Evolutionary conservation across 2,113 vertebrate genomes (phyloP).

Genomic region (Sebastes schlegelii): DNA sequence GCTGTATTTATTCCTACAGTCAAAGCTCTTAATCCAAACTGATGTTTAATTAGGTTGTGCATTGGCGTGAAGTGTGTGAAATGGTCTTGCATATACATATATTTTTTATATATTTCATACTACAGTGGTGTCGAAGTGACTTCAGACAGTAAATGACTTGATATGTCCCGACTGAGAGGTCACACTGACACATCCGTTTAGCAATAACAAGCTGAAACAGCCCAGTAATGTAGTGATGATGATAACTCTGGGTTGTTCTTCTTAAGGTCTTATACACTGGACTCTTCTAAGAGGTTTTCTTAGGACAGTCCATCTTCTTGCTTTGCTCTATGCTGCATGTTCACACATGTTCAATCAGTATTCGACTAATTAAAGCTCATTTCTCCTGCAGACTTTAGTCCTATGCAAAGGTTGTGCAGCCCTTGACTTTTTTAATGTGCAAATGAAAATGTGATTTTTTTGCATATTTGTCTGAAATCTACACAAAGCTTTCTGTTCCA

Average conservation of each 20-base stretch:
- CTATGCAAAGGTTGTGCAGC: conserved; percentile 74
- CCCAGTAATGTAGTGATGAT: conserved; percentile 24
- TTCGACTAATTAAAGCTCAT: conserved; percentile 37
- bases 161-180: conserved; percentile 15
- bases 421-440: conserved; percentile 56
- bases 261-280: conserved; percentile 45
- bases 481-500: conserved; percentile 51
- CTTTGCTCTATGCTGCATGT: conserved; percentile 58
- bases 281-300: conserved; percentile 34
- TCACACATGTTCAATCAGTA: conserved; percentile 34
- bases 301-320: conserved; percentile 25
- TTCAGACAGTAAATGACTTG: conserved; percentile 29
- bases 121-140: conserved; percentile 29
- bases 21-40: conserved; percentile 40
- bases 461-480: conserved; percentile 48
- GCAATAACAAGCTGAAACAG: conserved; percentile 70
- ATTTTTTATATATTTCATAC: conserved; percentile 63
- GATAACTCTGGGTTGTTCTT: conserved; percentile 13
- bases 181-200: conserved; percentile 34
- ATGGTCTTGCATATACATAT: conserved; percentile 41
- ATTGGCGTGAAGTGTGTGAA: conserved; percentile 58
- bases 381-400: conserved; percentile 64
- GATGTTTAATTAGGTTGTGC: conserved; percentile 47
- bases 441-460: conserved; percentile 51
- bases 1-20: conserved; percentile 46